Base-by-base conservation (phyloP, 2,888 invertebrate species). In the Drosophila stalkeri region DNA sequence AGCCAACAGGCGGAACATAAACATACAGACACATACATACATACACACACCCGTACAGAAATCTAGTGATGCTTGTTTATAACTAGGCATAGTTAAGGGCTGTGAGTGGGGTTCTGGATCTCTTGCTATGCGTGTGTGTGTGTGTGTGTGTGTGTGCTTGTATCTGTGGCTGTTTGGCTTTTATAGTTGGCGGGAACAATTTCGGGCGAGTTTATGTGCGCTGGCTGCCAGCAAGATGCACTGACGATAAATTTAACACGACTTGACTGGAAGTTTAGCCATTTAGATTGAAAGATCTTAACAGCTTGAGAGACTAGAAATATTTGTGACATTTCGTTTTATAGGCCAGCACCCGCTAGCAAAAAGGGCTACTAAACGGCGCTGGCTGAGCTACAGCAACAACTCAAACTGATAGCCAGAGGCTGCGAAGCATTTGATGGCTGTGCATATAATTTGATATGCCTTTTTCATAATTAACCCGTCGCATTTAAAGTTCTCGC, bases 261-360 rank as follows among this genome's bases (percentile, higher is more conserved):
- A 80, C 65, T 87, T 81, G 77, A 74, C 79, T 85, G 47, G 59
- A 70, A 84, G 75, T 88, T 86, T 59, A 61, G 59, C 57, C 75
- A 77, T 86, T 86, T 81, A 86, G 85, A 86, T 86, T 72, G 68
- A 64, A 71, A 77, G 83, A 86, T 86, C 49, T 67, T 12, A 41
- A 55, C 41, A 74, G 75, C 66, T 76, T 69, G 47, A 43, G 55
- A 39, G 54, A 67, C 51, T 62, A 61, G 56, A 67, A 64, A 55
- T 64, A 55, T 61, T 61, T 47, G 56, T 18, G 70, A 57, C 47
- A 31, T 59, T 35, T 46, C 33, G 20, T 57, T 46, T 23, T 55
- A 44, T 31, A 62, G n/a, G 41, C 11, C 6, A 18, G 3, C 33
- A 31, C 12, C 39, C 47, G 20, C 27, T 11, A 31, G 18, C 11